phyloP scores from a whole-genome alignment of 2,113 vertebrate genomes.

The Podarcis raffonei region DNA sequence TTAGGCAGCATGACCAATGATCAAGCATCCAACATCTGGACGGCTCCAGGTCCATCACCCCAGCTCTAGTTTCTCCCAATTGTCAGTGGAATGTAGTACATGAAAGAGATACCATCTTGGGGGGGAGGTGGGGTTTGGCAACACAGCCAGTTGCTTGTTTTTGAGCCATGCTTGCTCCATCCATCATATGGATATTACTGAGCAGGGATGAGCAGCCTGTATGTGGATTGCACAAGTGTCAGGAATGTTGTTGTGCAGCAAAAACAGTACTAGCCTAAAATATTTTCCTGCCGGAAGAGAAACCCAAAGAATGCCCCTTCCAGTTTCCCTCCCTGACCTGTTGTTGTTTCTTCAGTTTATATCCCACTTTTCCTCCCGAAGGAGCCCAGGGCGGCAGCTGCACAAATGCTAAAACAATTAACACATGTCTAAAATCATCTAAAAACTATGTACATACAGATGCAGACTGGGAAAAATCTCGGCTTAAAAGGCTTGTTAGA shows the following conservation, averaged over 20 bases:
- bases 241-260: background rate
- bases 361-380: too few species aligned
- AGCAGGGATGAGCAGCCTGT: background rate
- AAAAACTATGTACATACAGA: too few species aligned
- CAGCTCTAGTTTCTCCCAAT: background rate
- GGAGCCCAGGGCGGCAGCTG: too few species aligned
- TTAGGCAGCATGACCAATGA: too few species aligned
- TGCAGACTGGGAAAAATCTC: too few species aligned
- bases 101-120: background rate
- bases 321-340: background rate
- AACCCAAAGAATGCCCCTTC: background rate
- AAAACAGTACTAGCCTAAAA: background rate
- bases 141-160: background rate
- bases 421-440: too few species aligned
- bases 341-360: too few species aligned
- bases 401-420: too few species aligned
- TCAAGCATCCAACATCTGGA: too few species aligned
- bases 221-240: background rate
- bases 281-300: background rate
- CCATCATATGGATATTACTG: background rate
- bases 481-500: too few species aligned
- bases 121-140: background rate
- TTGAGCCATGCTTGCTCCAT: background rate
- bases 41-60: too few species aligned
- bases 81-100: background rate